phyloP scores from a whole-genome alignment of 2,888 invertebrate species.

The Lymantria monacha region DNA sequence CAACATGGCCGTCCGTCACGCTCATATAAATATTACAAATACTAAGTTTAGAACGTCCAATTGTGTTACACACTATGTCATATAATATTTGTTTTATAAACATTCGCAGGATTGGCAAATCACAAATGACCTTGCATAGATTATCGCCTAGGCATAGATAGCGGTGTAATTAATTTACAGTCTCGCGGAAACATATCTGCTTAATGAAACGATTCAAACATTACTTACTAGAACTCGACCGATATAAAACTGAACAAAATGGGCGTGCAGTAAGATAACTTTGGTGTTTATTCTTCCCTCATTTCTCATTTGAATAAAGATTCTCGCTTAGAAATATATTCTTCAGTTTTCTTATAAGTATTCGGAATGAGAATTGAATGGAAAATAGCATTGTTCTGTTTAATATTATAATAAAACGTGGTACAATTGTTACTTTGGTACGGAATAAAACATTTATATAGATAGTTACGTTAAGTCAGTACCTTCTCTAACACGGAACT shows the following conservation, averaged over 20 bases:
- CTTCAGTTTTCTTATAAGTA: too few species aligned
- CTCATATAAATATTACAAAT: constrained; percentile 38
- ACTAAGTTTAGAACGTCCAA: constrained; percentile 25
- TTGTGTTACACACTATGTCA: constrained; percentile 17
- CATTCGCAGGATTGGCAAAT: constrained; percentile 8
- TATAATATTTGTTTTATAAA: constrained; percentile 14
- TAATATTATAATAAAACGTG: constrained; percentile 3
- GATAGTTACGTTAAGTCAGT: not conserved
- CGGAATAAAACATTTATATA: not conserved
- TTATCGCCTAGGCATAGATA: constrained; percentile 3
- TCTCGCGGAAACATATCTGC: constrained; percentile 10
- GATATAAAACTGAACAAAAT: not conserved
- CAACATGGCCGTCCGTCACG: constrained; percentile 62
- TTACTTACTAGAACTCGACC: too few species aligned
- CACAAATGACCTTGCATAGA: constrained; percentile 11
- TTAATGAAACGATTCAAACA: constrained; percentile 11
- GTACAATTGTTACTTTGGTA: constrained; percentile 1
- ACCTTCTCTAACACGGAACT: constrained; percentile 1
- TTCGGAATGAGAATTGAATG: constrained; percentile 6
- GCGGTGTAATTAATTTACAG: constrained; percentile 11
- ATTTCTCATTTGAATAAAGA: too few species aligned
- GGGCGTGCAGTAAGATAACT: not conserved
- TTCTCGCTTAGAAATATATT: too few species aligned
- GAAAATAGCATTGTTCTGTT: constrained; percentile 4
- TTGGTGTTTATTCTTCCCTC: not conserved